Percentiles rank a stretch among this genome's conserved stretches.
Evolutionary conservation across 2,797 vertebrate genomes (phyloP).

Genomic region (Numenius phaeopus): DNA sequence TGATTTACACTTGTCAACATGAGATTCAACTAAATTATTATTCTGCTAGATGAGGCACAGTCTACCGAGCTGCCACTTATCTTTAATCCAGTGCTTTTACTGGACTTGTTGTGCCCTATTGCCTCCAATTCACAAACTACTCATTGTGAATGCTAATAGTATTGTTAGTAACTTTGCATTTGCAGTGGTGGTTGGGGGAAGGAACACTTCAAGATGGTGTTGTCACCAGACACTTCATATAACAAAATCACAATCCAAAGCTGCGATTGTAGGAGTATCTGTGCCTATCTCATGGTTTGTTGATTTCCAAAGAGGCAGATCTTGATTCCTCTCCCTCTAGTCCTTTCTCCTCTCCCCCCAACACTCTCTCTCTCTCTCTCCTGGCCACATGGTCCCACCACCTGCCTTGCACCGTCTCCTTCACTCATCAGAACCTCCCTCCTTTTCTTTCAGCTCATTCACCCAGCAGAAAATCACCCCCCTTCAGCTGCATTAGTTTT

Average conservation of each 20-base stretch:
- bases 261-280: neutral
- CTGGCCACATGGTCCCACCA: neutral
- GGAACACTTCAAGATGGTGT: neutral
- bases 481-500: slow-evolving; percentile 10
- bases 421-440: neutral
- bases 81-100: neutral
- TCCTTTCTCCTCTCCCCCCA: neutral
- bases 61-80: neutral
- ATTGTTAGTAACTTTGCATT: neutral
- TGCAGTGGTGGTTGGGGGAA: neutral
- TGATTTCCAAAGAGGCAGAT: neutral
- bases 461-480: slow-evolving; percentile 1
- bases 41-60: neutral
- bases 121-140: neutral
- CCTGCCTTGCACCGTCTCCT: neutral
- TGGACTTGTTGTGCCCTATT: neutral
- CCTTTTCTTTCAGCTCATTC: slow-evolving; percentile 43
- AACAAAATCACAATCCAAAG: neutral
- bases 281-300: neutral
- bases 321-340: neutral
- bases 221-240: neutral
- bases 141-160: neutral
- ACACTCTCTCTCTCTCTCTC: neutral
- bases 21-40: neutral
- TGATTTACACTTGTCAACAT: neutral